These are phyloP conservation scores for Hippotragus niger DNA, from an alignment of 2,113 vertebrate genomes.

Conservation along the genomic window DNA sequence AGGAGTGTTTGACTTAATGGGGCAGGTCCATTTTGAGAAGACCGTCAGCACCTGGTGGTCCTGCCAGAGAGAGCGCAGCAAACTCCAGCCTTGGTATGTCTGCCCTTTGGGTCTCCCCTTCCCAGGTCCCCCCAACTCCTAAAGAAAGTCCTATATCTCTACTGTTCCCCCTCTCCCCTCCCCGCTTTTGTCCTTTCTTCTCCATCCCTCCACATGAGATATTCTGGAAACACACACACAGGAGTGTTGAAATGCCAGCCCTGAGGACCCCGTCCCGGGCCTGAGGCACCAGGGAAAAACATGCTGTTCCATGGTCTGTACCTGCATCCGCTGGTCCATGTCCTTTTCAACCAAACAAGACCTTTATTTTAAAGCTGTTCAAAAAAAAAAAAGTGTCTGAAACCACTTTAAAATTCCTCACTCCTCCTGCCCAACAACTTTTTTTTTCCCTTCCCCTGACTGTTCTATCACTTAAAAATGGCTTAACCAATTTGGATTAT, in stretches of 20 bases:
- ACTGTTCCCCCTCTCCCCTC: neutral
- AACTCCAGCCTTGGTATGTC: neutral
- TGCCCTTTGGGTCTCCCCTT: neutral
- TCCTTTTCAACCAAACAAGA: neutral
- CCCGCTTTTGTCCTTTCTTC: neutral
- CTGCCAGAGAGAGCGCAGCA: neutral
- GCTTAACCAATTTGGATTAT: constrained; percentile 67
- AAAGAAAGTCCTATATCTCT: neutral
- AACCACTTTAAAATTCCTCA: constrained; percentile 53
- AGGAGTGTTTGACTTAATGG: neutral
- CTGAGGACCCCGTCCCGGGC: neutral
- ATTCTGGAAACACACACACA: neutral
- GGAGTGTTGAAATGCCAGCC: neutral
- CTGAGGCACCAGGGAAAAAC: too few species aligned
- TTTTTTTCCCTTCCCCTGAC: neutral
- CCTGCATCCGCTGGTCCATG: fast-evolving
- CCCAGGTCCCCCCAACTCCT: neutral
- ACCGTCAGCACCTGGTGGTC: neutral
- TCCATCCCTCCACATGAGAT: neutral
- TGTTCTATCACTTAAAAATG: constrained; percentile 63
- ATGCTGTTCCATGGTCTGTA: fast-evolving
- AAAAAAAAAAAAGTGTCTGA: neutral
- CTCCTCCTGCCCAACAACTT: neutral
- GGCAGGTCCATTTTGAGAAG: neutral
- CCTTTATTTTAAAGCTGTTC: constrained; percentile 38